Base-by-base conservation (phyloP, 2,888 invertebrate species). In the Antheraea assamensis region DNA sequence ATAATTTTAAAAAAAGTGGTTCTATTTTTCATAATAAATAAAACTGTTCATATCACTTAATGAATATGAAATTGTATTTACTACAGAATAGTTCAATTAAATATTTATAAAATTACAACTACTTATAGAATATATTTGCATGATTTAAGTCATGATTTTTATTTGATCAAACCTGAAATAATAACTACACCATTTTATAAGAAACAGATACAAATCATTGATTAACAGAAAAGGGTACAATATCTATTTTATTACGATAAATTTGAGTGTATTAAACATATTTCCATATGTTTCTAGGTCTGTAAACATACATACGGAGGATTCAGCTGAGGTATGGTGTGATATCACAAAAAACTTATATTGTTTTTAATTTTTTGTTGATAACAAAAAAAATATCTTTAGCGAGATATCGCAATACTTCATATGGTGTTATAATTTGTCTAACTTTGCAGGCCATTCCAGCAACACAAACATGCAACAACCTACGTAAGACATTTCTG, bases 221-320 rank as follows among this genome's bases (percentile, higher is more conserved):
- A 68, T 49, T 49, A 74, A 47, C 49, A 70, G 4, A 31, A 52
- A 61, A 61, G 47, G 24, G 30, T 68, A 15, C 31, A 7, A 52
- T 58, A 58, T 58, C 17, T 35, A 55, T 49, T 31, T 66, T 8
- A 27, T 30, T n/a, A 47, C 24, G 19, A 30, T 2, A 24, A 24
- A 21, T 52, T 71, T 21, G 27, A 27, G 58, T 42, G 8, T 70
- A 35, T 42, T 70, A 24, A 58, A 27, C n/a, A 42, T 70, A n/a
- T 76, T 77, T 77, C 82, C 78, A 83, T 85, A 78, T 87, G 85
- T 92, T 42, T 90, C 82, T 91, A 93, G 93, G 93, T 92, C 92
- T 93, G 92, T 93, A 93, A 92, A 87, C 89, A 84, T 78, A 80
- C 74, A 75, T 78, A 74, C 76, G 80, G 83, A 85, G 87, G 88